Conservation (phyloP, 2,888 invertebrate species). For the Drosophila differens region DNA sequence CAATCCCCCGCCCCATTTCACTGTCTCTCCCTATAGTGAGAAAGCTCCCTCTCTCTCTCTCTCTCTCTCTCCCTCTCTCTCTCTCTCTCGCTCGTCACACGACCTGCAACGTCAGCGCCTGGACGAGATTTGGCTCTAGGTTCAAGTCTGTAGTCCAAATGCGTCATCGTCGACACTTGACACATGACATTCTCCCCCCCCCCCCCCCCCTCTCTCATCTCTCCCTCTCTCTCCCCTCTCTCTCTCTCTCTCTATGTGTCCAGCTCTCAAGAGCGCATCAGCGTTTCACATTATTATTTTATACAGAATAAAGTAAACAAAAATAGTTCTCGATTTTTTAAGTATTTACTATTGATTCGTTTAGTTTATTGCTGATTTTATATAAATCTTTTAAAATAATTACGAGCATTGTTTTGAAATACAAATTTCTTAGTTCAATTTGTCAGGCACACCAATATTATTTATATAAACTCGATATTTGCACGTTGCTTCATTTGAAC, state of each 20-base stretch:
- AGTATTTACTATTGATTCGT: neutral
- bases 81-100: neutral
- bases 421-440: neutral
- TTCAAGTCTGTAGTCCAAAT: slow-evolving; percentile 56
- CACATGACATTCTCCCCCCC: slow-evolving; percentile 40
- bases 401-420: neutral
- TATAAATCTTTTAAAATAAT: neutral
- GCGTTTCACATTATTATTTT: neutral
- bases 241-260: neutral
- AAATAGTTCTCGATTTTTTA: neutral
- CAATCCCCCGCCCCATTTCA: neutral
- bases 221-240: neutral
- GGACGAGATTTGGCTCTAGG: slow-evolving; percentile 46
- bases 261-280: slow-evolving; percentile 45
- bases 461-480: neutral
- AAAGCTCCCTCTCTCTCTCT: neutral
- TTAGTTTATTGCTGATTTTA: neutral
- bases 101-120: slow-evolving; percentile 67
- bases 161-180: slow-evolving; percentile 74
- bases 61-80: neutral
- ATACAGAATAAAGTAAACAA: neutral
- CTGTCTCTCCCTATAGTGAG: neutral
- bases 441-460: neutral
- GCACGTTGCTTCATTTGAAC: neutral
- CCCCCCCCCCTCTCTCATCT: neutral